Percentiles rank a stretch among this genome's conserved stretches.
Evolutionary conservation across 2,888 invertebrate genomes (phyloP).

Genomic region (Platynereis dumerilii): DNA sequence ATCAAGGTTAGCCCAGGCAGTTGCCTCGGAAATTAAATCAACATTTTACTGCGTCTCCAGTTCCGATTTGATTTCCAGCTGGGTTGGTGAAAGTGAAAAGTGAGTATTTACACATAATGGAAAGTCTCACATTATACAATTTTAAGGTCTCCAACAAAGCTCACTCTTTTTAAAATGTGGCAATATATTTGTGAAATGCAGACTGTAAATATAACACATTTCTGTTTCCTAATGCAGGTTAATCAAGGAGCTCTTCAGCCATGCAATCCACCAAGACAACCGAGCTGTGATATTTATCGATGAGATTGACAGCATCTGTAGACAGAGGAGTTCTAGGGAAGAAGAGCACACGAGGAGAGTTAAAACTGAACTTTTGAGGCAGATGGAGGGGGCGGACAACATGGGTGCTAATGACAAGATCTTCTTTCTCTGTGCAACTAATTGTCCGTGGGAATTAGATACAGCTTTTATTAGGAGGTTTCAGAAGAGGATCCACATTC

Average conservation of each 20-base stretch:
- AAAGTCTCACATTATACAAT: neutral
- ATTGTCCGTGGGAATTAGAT: conserved; percentile 72
- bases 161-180: neutral
- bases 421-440: conserved; percentile 69
- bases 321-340: conserved; percentile 65
- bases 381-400: conserved; percentile 65
- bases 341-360: conserved; percentile 67
- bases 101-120: conserved; percentile 43
- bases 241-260: conserved; percentile 63
- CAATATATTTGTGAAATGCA: too few species aligned
- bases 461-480: conserved; percentile 69
- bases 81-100: conserved; percentile 71
- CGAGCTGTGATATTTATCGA: conserved; percentile 69
- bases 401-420: conserved; percentile 40
- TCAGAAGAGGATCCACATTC: conserved; percentile 68
- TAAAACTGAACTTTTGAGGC: conserved; percentile 69
- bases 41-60: conserved; percentile 67
- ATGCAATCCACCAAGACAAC: conserved; percentile 56
- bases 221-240: conserved; percentile 50
- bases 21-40: conserved; percentile 66
- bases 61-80: conserved; percentile 68
- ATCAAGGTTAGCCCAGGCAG: conserved; percentile 59
- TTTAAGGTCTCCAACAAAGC: neutral
- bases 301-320: conserved; percentile 70
- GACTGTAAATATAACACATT: too few species aligned